Evolutionary conservation across 1,140 invertebrate species (phyloP).

Genomic region (Lethocerus indicus): DNA sequence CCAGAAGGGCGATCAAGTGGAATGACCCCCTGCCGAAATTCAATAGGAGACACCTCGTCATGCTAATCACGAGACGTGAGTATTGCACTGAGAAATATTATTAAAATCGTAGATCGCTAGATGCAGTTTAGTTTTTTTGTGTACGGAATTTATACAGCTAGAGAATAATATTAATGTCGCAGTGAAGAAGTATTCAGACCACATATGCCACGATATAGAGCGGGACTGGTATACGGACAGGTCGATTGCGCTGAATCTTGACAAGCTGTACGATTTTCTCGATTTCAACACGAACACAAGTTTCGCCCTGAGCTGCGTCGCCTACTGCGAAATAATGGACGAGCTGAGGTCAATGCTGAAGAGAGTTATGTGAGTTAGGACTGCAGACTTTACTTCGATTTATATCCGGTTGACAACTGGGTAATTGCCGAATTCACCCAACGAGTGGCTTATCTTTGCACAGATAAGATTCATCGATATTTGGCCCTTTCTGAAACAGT

Average conservation of each 20-base stretch:
- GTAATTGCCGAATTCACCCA: background rate
- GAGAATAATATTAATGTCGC: no score
- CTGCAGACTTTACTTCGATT: background rate
- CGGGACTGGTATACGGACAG: conserved; percentile 1
- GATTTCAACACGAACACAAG: background rate
- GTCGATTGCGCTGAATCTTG: background rate
- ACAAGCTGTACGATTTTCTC: conserved; percentile 2
- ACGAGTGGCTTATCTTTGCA: no score
- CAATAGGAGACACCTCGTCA: conserved; percentile 8
- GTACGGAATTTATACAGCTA: background rate
- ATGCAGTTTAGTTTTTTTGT: background rate
- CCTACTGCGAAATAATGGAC: conserved; percentile 9
- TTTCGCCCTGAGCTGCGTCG: conserved; percentile 3
- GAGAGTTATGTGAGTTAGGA: conserved; percentile 6
- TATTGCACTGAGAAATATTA: background rate
- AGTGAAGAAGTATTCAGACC: conserved; percentile 10
- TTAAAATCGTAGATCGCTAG: background rate
- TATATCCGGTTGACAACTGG: no score
- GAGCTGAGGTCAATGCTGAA: conserved; percentile 2
- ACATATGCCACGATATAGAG: background rate
- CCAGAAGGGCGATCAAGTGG: conserved; percentile 4
- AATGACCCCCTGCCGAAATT: conserved; percentile 10
- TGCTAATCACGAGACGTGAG: conserved; percentile 6
- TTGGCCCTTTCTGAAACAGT: no score
- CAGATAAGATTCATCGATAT: no score